Evolutionary conservation across 2,797 vertebrate species (phyloP).

Genomic region (Dermochelys coriacea): DNA sequence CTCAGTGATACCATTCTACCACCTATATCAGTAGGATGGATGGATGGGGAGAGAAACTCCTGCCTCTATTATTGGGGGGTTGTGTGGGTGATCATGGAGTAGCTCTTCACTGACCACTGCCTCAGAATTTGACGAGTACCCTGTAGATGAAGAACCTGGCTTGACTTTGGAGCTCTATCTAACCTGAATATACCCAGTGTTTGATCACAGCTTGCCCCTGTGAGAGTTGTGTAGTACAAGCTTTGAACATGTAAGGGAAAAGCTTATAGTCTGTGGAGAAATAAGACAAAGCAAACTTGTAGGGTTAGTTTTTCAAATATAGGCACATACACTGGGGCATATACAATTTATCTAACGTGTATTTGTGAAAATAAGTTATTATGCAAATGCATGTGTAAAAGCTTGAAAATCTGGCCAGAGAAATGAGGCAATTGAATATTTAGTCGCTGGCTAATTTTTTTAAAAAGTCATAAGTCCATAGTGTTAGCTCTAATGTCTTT

Average conservation of each 20-base stretch:
- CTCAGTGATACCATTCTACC: not conserved
- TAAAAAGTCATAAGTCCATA: not conserved
- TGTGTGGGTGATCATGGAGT: not conserved
- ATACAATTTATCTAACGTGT: not conserved
- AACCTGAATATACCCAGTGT: too few relatives aligned
- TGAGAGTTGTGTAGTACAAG: too few relatives aligned
- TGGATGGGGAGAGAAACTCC: too few relatives aligned
- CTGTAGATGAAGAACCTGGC: too few relatives aligned
- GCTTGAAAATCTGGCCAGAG: not conserved
- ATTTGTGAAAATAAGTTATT: not conserved
- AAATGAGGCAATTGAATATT: not conserved
- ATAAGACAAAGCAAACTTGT: not conserved
- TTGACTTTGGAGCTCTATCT: too few relatives aligned
- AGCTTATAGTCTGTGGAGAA: not conserved
- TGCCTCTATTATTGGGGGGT: not conserved
- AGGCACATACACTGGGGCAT: not conserved
- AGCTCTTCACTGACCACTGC: too few relatives aligned
- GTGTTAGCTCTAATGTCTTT: not conserved
- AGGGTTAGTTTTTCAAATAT: not conserved
- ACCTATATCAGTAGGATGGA: too few relatives aligned
- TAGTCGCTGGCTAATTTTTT: not conserved
- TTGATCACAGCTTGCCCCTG: too few relatives aligned
- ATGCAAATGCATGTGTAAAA: not conserved
- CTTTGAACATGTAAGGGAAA: too few relatives aligned
- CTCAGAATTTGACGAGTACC: too few relatives aligned